Evolutionary conservation across 64 coral and sea anemone species (phyloP), one percentile per base, ranked within the genome.

Genomic region (Cladopsammia gracilis): DNA sequence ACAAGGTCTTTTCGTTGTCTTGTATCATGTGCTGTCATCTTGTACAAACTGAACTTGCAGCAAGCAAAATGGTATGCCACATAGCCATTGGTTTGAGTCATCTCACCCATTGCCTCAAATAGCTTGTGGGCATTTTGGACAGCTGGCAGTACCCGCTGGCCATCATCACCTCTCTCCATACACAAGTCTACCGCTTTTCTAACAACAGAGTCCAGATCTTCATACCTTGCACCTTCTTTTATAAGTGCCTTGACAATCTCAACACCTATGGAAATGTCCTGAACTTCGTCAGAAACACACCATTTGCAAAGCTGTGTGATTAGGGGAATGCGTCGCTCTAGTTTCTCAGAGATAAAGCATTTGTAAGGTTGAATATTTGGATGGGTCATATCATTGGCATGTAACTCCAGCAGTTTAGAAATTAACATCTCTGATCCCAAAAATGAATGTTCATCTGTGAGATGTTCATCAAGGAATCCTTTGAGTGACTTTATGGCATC

Each of bases 31-130:
- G 44, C 43, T 47, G 44, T 84, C 14, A 66, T 11, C 16, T 22
- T 62, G 43, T 83, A 83, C 11, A 83, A 15, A 11, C 70, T 34
- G 15, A 93, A 88, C 23, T 93, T 93, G 44, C 92, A 93, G 20
- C 67, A 79, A 49, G 92, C 92, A 23, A 88, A 88, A 6, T 93
- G 51, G 62, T 72, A 93, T 52, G 92, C 92, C 25, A 46, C 84
- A 64, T 71, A 87, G 6, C 83, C 64, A 73, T 88, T 52, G 12
- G 34, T 81, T 57, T 88, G 85, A 25, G 87, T 77, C 34, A 93
- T 25, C 23, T 44, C 60, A 3, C 92, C 92, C 92, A 93, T 82
- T 44, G 92, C 92, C 61, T 93, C 76, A 44, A 93, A 88, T 6
- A 93, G 22, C 60, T 71, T 79, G 52, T 88, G 85, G 43, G 85